A percentile compares a stretch with the other conserved stretches of the same genome.
These are phyloP conservation scores for Sternotherus odoratus DNA, from an alignment of 2,797 vertebrate species.

Conservation along the genomic window DNA sequence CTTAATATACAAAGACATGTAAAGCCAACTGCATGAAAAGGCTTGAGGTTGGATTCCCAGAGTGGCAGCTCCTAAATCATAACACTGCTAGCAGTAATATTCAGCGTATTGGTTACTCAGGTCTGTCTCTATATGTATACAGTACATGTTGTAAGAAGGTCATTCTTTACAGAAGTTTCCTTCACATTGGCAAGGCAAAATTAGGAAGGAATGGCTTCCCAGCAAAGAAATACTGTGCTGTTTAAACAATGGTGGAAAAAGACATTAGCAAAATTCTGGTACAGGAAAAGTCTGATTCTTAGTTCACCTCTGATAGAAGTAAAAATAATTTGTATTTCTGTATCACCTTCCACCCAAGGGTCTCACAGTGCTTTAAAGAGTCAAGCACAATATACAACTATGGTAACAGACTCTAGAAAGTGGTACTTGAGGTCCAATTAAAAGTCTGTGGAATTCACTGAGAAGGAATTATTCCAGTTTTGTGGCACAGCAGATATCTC, in stretches of 20 bases:
- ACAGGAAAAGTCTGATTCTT: neutral
- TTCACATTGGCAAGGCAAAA: neutral
- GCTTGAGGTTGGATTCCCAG: neutral
- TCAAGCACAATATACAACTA: neutral
- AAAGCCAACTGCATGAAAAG: neutral
- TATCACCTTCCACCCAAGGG: fast-evolving
- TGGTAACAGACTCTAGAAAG: neutral
- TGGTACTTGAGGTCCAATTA: neutral
- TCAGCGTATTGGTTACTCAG: neutral
- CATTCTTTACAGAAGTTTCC: neutral
- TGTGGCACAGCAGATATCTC: neutral
- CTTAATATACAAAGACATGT: slow-evolving; percentile 5
- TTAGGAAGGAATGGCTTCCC: neutral
- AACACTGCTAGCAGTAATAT: neutral
- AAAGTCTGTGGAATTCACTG: neutral
- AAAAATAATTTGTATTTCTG: neutral
- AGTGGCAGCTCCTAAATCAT: neutral
- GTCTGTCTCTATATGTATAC: neutral
- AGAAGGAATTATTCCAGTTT: neutral
- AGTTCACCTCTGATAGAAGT: neutral
- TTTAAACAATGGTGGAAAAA: neutral
- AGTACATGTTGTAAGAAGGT: neutral
- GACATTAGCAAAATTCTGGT: neutral
- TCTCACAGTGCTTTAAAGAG: neutral
- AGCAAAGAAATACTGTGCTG: neutral